Base-by-base conservation (phyloP, 1,140 invertebrate genomes). In the Ctenoplectra terminalis region DNA sequence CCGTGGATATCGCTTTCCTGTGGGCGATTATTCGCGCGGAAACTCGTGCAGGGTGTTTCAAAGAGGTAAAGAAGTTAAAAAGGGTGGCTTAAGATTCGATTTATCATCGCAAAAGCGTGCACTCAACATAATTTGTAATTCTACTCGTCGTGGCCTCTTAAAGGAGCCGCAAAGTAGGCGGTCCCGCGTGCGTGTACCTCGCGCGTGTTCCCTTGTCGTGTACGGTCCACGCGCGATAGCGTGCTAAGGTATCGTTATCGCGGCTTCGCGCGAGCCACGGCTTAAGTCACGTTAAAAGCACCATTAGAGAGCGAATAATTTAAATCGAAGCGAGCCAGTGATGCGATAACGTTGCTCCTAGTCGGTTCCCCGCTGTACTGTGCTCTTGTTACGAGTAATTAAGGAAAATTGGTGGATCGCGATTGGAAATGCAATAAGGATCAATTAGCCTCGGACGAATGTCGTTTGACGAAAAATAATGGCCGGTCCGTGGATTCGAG, bases 221-320 rank as follows among this genome's bases (percentile, higher is more conserved):
- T n/a, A 63, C 34, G 9, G 17, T 73, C n/a, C 8, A 5, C n/a
- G 58, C 20, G 2, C 31, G 60, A 79, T 79, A 66, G 60, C 81
- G 76, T 83, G 81, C 66, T n/a, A 23, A 54, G 76, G 58, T 79
- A 79, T 73, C 81, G 81, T 83, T 83, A 83, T 79, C 81, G 50
- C 40, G 81, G 20, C 29, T 23, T 29, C n/a, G 43, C n/a, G n/a
- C n/a, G n/a, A n/a, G n/a, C n/a, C n/a, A n/a, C n/a, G 40, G 64
- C 63, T 61, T 67, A 74, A 63, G 50, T 64, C 63, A 52, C 78
- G 79, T 52, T 84, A 81, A 84, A 82, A 82, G 79, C 83, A 52
- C 80, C 83, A 81, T 84, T 84, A 84, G 80, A 69, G 43, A 66
- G 17, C 43, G 79, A 82, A 69, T 76, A 82, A 84, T 82, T 84